Evolutionary conservation across 2,888 invertebrate species (phyloP).

Genomic region (Heliconius sara): DNA sequence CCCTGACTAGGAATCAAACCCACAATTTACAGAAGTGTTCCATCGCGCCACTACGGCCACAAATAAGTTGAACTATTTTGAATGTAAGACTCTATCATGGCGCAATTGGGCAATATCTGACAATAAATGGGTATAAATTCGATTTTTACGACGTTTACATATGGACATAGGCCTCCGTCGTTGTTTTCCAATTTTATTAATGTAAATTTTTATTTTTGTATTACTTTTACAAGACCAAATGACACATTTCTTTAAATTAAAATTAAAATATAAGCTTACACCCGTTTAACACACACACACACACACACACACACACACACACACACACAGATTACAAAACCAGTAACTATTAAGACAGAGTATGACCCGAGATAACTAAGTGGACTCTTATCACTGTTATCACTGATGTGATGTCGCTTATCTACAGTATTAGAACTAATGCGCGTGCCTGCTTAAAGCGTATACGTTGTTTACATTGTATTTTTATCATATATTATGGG

Average conservation of each 20-base stretch:
- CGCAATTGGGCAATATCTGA: too few species aligned
- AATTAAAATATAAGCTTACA: background rate
- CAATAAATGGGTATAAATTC: too few species aligned
- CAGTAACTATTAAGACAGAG: constrained; percentile 40
- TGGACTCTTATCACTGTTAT: constrained; percentile 43
- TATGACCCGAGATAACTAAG: constrained; percentile 66
- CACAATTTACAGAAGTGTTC: too few species aligned
- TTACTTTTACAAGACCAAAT: too few species aligned
- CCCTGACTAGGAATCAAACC: too few species aligned
- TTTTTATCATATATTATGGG: background rate
- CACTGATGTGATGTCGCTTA: constrained; percentile 38
- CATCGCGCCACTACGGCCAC: too few species aligned
- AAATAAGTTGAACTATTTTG: too few species aligned
- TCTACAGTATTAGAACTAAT: constrained; percentile 38
- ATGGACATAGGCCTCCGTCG: too few species aligned
- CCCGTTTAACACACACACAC: background rate
- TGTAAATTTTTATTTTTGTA: too few species aligned
- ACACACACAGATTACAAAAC: background rate
- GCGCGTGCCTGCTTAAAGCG: constrained; percentile 32
- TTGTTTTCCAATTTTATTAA: too few species aligned
- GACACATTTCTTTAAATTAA: background rate
- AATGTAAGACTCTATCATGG: too few species aligned
- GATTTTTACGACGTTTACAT: too few species aligned
- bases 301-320: background rate
- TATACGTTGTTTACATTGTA: constrained; percentile 9